These are phyloP conservation scores for Hydraecia micacea DNA, from an alignment of 2,888 invertebrate species.

Conservation along the genomic window DNA sequence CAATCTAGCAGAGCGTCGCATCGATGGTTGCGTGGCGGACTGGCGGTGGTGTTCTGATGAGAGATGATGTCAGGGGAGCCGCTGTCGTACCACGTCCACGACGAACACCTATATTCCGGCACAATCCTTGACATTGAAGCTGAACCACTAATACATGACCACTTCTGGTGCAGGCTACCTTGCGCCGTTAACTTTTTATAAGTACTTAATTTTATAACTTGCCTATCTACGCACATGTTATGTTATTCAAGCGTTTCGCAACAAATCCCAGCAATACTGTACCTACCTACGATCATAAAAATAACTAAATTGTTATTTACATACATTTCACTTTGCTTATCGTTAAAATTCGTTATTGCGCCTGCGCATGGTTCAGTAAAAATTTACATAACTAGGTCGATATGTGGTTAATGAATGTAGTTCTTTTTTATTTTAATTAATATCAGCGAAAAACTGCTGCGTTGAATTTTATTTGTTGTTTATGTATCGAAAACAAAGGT, in stretches of 20 bases:
- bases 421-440: conserved; percentile 9
- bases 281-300: conserved; percentile 29
- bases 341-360: conserved; percentile 22
- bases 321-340: conserved; percentile 42
- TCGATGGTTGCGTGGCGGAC: background rate
- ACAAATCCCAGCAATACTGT: conserved; percentile 20
- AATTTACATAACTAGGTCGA: conserved; percentile 29
- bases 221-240: background rate
- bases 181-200: background rate
- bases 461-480: background rate
- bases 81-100: background rate
- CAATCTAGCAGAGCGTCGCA: background rate
- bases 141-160: background rate
- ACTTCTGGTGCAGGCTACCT: background rate
- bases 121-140: background rate
- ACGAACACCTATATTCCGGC: background rate
- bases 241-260: conserved; percentile 10
- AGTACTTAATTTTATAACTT: background rate
- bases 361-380: conserved; percentile 2
- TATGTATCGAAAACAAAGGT: background rate
- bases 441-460: background rate
- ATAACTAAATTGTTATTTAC: conserved; percentile 15
- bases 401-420: conserved; percentile 4
- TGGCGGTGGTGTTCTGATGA: background rate
- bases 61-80: background rate